phyloP scores from a whole-genome alignment of 2,888 invertebrate genomes.

The Pseudeuparius sepicola region DNA sequence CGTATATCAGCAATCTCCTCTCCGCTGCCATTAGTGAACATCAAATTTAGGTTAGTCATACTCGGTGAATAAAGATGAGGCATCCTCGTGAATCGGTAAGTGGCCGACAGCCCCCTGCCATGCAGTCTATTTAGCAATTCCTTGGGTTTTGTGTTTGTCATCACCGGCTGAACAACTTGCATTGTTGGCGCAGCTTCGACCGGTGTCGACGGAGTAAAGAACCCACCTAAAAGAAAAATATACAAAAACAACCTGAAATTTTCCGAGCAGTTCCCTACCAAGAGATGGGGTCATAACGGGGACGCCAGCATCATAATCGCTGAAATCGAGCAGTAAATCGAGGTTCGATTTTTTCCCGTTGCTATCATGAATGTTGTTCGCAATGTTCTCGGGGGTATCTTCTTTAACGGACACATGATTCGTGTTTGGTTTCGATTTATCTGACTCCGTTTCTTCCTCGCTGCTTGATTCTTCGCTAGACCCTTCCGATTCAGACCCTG shows the following conservation, averaged over 20 bases:
- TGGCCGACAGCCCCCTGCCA: constrained; percentile 56
- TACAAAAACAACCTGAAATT: neutral
- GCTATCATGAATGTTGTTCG: constrained; percentile 13
- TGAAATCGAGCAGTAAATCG: constrained; percentile 72
- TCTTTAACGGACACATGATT: constrained; percentile 17
- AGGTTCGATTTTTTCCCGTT: constrained; percentile 51
- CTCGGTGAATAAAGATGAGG: constrained; percentile 72
- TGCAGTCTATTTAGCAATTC: constrained; percentile 64
- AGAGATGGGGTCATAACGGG: constrained; percentile 77
- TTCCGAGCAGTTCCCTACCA: constrained; percentile 9
- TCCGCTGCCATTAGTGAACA: constrained; percentile 61
- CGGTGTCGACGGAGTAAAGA: constrained; percentile 52
- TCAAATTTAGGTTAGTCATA: constrained; percentile 75
- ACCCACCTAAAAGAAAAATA: constrained; percentile 48
- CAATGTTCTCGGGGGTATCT: constrained; percentile 11
- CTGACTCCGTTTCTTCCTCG: constrained; percentile 18
- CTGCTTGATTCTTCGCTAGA: constrained; percentile 20
- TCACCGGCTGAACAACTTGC: constrained; percentile 50
- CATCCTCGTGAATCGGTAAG: constrained; percentile 62
- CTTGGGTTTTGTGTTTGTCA: constrained; percentile 47
- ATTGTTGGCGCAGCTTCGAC: constrained; percentile 35
- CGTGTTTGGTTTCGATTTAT: constrained; percentile 12
- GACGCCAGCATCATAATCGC: constrained; percentile 53
- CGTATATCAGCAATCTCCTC: constrained; percentile 59
- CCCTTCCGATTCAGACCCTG: constrained; percentile 22